Base-by-base conservation (phyloP, 2,797 vertebrate species). In the Neoniphon sammara region DNA sequence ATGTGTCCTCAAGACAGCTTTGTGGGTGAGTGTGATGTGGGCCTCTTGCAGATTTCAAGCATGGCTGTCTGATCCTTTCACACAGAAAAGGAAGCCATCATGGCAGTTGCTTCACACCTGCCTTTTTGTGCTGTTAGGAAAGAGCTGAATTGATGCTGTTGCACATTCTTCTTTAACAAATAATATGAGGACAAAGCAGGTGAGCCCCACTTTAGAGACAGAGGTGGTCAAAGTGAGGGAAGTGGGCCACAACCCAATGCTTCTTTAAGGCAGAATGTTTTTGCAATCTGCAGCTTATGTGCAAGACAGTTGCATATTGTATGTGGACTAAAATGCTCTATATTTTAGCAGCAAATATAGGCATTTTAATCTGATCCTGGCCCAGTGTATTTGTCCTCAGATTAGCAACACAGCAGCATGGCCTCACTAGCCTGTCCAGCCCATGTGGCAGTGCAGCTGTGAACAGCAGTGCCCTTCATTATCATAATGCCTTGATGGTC, bases 371-470 rank as follows among this genome's bases (percentile, higher is more conserved):
- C 86, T 81, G 80, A 81, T 73, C 50, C 27, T 36, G 57, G 78
- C 84, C 78, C 65, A 66, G 64, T 79, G 68, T 85, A 82, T 87
- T 80, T 72, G 75, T 50, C 73, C 66, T 83, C 86, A 91, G 91
- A 91, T 93, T 90, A 92, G 73, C 63, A 77, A 49, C 85, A 75
- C 78, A 69, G 66, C 71, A 58, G 56, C 17, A 9, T 78, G 65
- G 54, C 36, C 56, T 21, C 52, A 65, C 65, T 31, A 63, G 72
- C 68, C 58, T 20, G 55, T 60, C 65, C 34, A 63, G 72, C 70
- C 76, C 81, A 80, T 80, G 85, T 80, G 83, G 67, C 70, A 15
- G 25, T 68, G 70, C 85, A 90, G 87, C 88, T 90, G 83, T 87
- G 81, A 84, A 81, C 71, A 78, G 77, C 87, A 79, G 78, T 61